These are phyloP conservation scores for Diadumene lineata DNA, from an alignment of 92 coral and sea anemone species.

Conservation along the genomic window DNA sequence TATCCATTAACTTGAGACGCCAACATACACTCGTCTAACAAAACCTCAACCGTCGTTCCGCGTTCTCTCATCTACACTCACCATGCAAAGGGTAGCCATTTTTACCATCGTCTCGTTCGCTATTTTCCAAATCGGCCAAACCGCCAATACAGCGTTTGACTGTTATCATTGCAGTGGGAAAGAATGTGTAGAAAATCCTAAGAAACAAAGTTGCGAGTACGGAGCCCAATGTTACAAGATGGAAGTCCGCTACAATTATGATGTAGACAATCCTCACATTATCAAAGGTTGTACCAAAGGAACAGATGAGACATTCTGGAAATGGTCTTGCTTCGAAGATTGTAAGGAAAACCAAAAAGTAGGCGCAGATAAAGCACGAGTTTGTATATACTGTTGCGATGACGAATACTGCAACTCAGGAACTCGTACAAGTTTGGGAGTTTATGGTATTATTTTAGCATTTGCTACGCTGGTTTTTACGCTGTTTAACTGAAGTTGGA, in stretches of 20 bases:
- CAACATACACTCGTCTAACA: no score
- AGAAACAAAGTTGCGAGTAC: slow-evolving; percentile 17
- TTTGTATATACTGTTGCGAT: slow-evolving; percentile 46
- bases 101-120: slow-evolving; percentile 3
- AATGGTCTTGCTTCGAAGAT: slow-evolving; percentile 45
- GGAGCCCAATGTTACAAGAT: slow-evolving; percentile 37
- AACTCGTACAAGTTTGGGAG: slow-evolving; percentile 1
- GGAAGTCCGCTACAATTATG: slow-evolving; percentile 30
- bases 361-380: slow-evolving; percentile 22
- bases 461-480: slow-evolving; percentile 2
- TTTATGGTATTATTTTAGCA: slow-evolving; percentile 27
- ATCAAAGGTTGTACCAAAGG: slow-evolving; percentile 60
- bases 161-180: slow-evolving; percentile 35
- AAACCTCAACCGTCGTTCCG: no score
- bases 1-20: slow-evolving; percentile 20
- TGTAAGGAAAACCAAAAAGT: slow-evolving; percentile 39
- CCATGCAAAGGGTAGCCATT: slow-evolving; percentile 11
- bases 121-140: not conserved
- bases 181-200: slow-evolving; percentile 8
- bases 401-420: slow-evolving; percentile 32
- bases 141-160: slow-evolving; percentile 24
- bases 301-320: slow-evolving; percentile 44
- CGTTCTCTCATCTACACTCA: not conserved
- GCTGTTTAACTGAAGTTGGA: slow-evolving; percentile 8
- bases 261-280: slow-evolving; percentile 41